phyloP scores from a whole-genome alignment of 2,113 vertebrate genomes.

The Tetrao urogallus region DNA sequence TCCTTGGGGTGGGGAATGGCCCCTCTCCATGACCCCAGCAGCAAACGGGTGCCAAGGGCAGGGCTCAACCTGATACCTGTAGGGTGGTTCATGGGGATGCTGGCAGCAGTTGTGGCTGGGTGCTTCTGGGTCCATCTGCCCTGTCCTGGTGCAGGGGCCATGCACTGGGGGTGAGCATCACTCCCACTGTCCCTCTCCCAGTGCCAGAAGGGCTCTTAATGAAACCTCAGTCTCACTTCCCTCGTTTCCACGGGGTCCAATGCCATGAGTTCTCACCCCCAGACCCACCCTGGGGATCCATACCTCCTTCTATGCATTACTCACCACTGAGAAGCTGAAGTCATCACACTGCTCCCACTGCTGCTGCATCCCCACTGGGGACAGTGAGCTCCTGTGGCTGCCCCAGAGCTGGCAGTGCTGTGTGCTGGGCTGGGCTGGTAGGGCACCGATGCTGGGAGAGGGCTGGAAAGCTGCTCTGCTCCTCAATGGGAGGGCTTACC shows the following conservation, averaged over 20 bases:
- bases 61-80: background rate
- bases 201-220: rapidly evolving
- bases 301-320: background rate
- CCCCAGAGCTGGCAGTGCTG: background rate
- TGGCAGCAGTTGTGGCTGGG: background rate
- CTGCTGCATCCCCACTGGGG: background rate
- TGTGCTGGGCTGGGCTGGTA: background rate
- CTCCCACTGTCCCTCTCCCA: background rate
- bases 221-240: background rate
- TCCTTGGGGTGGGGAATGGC: background rate
- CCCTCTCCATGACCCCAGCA: background rate
- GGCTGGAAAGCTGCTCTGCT: background rate
- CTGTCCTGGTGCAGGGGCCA: background rate
- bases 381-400: background rate
- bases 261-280: background rate
- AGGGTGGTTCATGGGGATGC: rapidly evolving
- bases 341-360: background rate
- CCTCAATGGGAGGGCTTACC: background rate
- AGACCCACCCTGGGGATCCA: rapidly evolving
- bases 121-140: background rate
- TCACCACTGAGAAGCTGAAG: background rate
- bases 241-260: rapidly evolving
- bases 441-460: background rate
- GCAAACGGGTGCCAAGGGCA: background rate
- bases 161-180: background rate